Conservation (phyloP, 2,113 vertebrate species). For the Leptobrachium ailaonicum region DNA sequence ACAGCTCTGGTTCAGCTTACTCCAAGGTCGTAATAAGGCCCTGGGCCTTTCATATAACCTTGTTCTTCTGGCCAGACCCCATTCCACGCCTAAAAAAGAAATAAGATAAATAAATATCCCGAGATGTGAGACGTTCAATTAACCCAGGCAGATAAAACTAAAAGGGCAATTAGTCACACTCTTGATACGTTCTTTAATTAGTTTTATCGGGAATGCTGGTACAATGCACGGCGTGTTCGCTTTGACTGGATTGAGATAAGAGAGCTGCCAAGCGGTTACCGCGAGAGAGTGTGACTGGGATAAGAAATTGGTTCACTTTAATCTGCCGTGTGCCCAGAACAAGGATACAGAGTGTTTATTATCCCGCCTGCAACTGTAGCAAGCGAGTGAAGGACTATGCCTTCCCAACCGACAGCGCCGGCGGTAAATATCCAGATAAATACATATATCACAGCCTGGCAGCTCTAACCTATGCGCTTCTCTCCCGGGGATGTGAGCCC, state of each 20-base stretch:
- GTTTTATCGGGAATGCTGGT: slow-evolving; percentile 25
- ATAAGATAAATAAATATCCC: slow-evolving; percentile 4
- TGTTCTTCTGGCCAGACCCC: not conserved
- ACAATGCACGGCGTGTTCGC: not conserved
- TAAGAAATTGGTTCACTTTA: too few relatives aligned
- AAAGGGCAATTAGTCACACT: slow-evolving; percentile 33
- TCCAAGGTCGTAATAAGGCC: not conserved
- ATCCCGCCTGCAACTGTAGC: too few relatives aligned
- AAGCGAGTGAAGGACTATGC: too few relatives aligned
- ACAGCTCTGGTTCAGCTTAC: too few relatives aligned
- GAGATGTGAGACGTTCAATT: slow-evolving; percentile 8
- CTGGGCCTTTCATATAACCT: slow-evolving; percentile 1
- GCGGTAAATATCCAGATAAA: too few relatives aligned
- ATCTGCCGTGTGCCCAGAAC: too few relatives aligned
- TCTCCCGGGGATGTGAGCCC: too few relatives aligned
- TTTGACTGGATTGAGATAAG: slow-evolving; percentile 17
- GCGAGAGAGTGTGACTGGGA: too few relatives aligned
- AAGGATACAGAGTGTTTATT: too few relatives aligned
- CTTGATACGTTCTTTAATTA: slow-evolving; percentile 35
- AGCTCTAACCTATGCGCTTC: too few relatives aligned
- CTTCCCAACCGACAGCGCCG: too few relatives aligned
- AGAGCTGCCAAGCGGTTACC: not conserved
- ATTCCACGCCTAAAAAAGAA: not conserved
- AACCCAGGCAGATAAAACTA: slow-evolving; percentile 20
- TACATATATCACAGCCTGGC: too few relatives aligned